A percentile compares a stretch with the other conserved stretches of the same genome.
Conservation (phyloP, 2,113 vertebrate genomes). For the Calonectris borealis region DNA sequence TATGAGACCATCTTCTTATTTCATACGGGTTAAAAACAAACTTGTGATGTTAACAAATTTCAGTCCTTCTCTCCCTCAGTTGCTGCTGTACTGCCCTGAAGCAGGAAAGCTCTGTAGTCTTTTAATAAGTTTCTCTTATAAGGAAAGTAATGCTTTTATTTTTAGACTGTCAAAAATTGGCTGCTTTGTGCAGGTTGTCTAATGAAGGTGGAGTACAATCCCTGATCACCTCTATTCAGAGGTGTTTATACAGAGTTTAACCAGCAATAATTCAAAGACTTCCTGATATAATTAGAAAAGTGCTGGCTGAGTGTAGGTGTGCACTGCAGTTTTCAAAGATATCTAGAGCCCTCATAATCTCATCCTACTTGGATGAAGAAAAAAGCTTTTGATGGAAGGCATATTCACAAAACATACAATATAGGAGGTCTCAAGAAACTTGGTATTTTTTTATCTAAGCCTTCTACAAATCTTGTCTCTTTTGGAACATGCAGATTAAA, state of each 20-base stretch:
- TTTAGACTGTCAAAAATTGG: constrained; percentile 22
- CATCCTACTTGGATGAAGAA: not conserved
- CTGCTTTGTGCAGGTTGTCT: constrained; percentile 31
- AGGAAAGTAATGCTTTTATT: constrained; percentile 24
- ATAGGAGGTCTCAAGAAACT: not conserved
- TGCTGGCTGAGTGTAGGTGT: constrained; percentile 37
- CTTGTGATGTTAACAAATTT: not conserved
- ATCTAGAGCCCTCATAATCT: constrained; percentile 13
- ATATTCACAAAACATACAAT: not conserved
- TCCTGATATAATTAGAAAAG: constrained; percentile 52
- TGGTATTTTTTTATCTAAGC: not conserved
- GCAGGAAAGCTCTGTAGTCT: not conserved
- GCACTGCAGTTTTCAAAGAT: not conserved
- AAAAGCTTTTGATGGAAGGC: not conserved
- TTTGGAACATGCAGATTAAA: constrained; percentile 5
- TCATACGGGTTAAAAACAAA: not conserved
- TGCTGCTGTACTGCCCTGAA: not conserved
- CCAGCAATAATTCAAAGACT: constrained; percentile 36
- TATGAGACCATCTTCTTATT: not conserved
- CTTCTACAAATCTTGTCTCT: not conserved
- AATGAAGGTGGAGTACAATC: not conserved
- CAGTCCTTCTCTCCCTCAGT: not conserved
- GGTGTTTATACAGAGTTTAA: constrained; percentile 33
- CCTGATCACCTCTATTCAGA: constrained; percentile 14
- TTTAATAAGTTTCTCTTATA: not conserved